These are phyloP conservation scores for Stenodera caucasica DNA, from an alignment of 2,888 invertebrate genomes.

Conservation along the genomic window DNA sequence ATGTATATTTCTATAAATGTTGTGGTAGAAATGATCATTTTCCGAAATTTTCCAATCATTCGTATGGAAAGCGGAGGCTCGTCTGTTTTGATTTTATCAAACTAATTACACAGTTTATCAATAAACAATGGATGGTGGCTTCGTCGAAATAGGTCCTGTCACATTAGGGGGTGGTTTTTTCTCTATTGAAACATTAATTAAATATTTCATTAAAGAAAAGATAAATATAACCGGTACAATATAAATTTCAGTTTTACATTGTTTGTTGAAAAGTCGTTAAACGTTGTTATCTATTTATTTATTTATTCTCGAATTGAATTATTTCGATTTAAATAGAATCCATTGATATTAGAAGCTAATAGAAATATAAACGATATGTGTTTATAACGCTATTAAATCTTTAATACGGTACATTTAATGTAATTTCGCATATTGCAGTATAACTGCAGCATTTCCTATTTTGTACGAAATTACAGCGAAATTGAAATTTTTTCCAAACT, in stretches of 20 bases:
- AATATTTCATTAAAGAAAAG: background rate
- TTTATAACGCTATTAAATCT: background rate
- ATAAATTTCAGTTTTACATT: background rate
- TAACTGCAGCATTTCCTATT: background rate
- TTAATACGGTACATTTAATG: background rate
- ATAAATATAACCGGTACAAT: background rate
- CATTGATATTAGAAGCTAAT: too few species aligned
- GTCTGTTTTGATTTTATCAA: background rate
- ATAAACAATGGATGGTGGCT: background rate
- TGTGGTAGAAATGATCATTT: background rate
- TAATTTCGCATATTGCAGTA: background rate
- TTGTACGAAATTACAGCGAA: background rate
- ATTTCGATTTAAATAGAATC: too few species aligned
- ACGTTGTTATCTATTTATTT: background rate
- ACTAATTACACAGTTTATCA: background rate
- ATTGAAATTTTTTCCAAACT: background rate
- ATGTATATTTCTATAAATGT: too few species aligned
- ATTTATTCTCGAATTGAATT: too few species aligned
- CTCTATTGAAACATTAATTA: background rate
- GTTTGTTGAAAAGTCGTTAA: background rate
- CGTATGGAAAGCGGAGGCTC: background rate
- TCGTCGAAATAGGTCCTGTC: background rate
- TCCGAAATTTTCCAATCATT: background rate
- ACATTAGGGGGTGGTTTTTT: background rate
- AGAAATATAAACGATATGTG: too few species aligned